A percentile compares a stretch with the other conserved stretches of the same genome.
phyloP scores from a whole-genome alignment of 2,888 invertebrate genomes.

The Ennomos erosarius region DNA sequence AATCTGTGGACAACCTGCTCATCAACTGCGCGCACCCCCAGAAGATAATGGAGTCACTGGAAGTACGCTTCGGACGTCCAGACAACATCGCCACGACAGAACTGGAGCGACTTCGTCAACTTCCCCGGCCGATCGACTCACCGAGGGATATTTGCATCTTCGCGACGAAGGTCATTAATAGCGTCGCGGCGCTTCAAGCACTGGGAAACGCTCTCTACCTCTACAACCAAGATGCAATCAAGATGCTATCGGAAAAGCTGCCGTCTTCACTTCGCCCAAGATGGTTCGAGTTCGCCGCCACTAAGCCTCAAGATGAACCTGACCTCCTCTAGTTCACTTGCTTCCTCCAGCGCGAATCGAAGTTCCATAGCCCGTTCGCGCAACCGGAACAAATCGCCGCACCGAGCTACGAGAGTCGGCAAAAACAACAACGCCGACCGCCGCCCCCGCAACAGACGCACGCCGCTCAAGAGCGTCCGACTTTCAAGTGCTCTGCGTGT shows the following conservation, averaged over 20 bases:
- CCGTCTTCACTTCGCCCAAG: background rate
- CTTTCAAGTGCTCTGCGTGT: no score
- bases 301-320: background rate
- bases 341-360: background rate
- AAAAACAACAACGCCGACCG: no score
- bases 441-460: no score
- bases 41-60: background rate
- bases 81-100: background rate
- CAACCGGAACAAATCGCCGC: background rate
- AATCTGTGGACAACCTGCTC: background rate
- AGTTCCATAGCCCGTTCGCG: background rate
- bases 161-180: background rate
- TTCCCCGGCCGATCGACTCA: no score
- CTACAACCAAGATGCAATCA: background rate
- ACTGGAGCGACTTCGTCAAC: no score
- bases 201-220: background rate
- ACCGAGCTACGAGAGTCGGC: no score
- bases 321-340: background rate
- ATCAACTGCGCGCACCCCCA: background rate
- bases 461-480: no score
- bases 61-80: background rate
- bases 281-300: slow-evolving; percentile 1
- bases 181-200: background rate
- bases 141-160: background rate
- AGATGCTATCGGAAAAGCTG: background rate